Evolutionary conservation across 2,797 vertebrate genomes (phyloP).

Genomic region (Catostomus latipinnis): DNA sequence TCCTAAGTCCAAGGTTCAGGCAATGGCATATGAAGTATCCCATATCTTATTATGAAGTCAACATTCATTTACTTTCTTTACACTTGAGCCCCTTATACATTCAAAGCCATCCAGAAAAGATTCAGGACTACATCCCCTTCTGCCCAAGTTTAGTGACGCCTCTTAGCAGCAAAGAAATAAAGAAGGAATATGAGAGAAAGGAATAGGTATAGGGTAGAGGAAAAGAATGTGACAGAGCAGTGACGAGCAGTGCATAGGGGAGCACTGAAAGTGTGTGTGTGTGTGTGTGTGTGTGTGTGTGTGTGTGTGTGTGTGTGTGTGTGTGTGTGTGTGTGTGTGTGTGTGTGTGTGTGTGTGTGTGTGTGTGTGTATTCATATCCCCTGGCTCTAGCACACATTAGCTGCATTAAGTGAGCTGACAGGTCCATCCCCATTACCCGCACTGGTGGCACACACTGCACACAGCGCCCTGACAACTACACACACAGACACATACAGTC

Average conservation of each 20-base stretch:
- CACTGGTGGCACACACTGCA: conserved; percentile 79
- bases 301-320: conserved; percentile 35
- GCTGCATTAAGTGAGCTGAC: conserved; percentile 79
- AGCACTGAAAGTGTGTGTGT: conserved; percentile 55
- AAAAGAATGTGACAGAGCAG: conserved; percentile 77
- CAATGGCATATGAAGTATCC: too few species aligned
- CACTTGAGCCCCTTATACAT: too few species aligned
- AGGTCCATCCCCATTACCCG: conserved; percentile 83
- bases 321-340: conserved; percentile 34
- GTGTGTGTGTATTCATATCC: conserved; percentile 64
- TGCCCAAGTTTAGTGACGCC: too few species aligned
- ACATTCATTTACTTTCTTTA: too few species aligned
- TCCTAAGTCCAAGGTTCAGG: too few species aligned
- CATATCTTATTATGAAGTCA: too few species aligned
- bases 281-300: conserved; percentile 39
- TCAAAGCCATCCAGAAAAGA: too few species aligned
- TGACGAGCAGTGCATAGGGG: conserved; percentile 75
- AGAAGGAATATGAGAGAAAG: conserved; percentile 44
- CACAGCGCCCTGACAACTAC: conserved; percentile 57
- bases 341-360: conserved; percentile 40
- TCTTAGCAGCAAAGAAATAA: conserved; percentile 21
- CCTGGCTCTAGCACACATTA: conserved; percentile 80
- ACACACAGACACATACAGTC: conserved; percentile 48
- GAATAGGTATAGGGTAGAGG: conserved; percentile 48
- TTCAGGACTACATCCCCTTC: too few species aligned